Base-by-base conservation (phyloP, 2,113 vertebrate genomes). In the Macroglossus sobrinus region DNA sequence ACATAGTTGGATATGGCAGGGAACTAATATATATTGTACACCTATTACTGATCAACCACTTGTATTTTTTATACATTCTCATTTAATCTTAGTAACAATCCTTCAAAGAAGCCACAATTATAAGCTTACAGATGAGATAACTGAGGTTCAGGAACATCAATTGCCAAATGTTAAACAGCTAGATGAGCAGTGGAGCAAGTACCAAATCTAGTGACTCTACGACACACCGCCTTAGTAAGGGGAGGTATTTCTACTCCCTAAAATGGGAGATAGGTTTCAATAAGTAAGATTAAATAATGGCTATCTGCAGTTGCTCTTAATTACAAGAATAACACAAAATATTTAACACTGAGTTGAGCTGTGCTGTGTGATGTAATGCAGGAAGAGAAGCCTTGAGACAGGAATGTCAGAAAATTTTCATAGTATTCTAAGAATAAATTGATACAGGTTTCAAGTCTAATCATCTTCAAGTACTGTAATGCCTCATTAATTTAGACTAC, bases 71-170 rank as follows among this genome's bases (percentile, higher is more conserved):
- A 89, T 30, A 79, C 7, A 74, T 57, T 57, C 35, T 92, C 57
- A 89, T 74, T 91, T 85, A 84, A 93, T 47, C 24, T 78, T 72
- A 43, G 8, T 55, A 81, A 76, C 26, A 74, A 88, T 5, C 22
- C n/a, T 91, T 59, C 57, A 84, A 68, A 93, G 55, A 66, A 86
- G 30, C 35, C 38, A 26, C 66, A 84, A 66, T 88, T 88, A 12
- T 69, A 89, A 84, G 43, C 76, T 95, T 86, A 95, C 5, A 93
- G 53, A 78, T 79, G 63, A 94, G 47, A 85, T 68, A 96, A 91
- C 22, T 57, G 53, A 76, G 19, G n/a, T 61, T 78, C 16, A 86
- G 63, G 28, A 85, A 88, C 45, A 38, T 91, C 47, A 87, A 85
- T 1, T 68, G 47, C 24, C 35, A 3, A 82, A 74, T 2, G 7